Conservation (phyloP, 1,140 invertebrate genomes). For the Lysiphlebus fabarum region DNA sequence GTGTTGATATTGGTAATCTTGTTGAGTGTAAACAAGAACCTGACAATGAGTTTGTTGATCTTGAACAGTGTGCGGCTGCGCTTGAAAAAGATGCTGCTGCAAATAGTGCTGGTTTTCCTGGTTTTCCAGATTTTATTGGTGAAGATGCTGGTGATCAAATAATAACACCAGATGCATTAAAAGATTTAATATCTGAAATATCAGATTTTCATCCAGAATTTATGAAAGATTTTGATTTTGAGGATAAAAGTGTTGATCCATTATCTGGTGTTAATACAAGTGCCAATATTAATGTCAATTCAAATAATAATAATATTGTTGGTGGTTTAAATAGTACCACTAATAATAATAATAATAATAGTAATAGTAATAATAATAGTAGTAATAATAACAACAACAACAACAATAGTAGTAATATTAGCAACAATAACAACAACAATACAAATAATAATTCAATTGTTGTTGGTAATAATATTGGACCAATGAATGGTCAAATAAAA, state of each 20-base stretch:
- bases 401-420: conserved; percentile 22
- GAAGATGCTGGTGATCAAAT: conserved; percentile 81
- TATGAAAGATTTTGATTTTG: conserved; percentile 79
- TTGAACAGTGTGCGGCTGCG: conserved; percentile 75
- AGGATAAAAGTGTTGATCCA: conserved; percentile 57
- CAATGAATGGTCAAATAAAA: conserved; percentile 50
- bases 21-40: conserved; percentile 84
- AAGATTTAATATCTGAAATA: conserved; percentile 85
- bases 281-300: not conserved
- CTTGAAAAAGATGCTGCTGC: conserved; percentile 75
- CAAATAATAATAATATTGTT: conserved; percentile 1
- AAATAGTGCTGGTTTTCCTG: conserved; percentile 68
- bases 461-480: conserved; percentile 10
- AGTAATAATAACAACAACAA: conserved; percentile 43
- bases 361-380: conserved; percentile 52
- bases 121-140: conserved; percentile 73
- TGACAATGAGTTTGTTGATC: conserved; percentile 77
- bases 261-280: conserved; percentile 24
- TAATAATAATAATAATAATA: conserved; percentile 33
- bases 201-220: conserved; percentile 78
- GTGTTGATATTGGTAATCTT: conserved; percentile 58
- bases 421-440: no score
- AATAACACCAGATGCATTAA: conserved; percentile 76
- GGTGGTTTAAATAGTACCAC: not conserved
- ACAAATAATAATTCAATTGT: conserved; percentile 23